Evolutionary conservation across 2,888 invertebrate species (phyloP).

Genomic region (Drosophila mayaguana): DNA sequence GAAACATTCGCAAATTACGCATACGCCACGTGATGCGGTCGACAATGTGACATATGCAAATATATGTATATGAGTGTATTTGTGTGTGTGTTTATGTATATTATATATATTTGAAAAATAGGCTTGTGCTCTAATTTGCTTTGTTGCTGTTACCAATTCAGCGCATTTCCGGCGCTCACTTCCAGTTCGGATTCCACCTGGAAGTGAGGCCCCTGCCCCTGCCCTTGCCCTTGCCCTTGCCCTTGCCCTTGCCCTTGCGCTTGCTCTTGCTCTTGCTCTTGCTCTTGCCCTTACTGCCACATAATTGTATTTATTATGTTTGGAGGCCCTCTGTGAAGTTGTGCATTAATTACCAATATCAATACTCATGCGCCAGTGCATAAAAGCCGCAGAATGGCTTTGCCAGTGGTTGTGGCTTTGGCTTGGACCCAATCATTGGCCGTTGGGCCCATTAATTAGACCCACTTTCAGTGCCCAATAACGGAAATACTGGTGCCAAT

Average conservation of each 20-base stretch:
- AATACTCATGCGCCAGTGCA: slow-evolving; percentile 54
- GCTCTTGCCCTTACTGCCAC: neutral
- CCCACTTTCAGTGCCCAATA: slow-evolving; percentile 30
- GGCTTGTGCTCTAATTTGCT: slow-evolving; percentile 29
- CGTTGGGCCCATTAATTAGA: slow-evolving; percentile 36
- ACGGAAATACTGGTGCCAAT: slow-evolving; percentile 32
- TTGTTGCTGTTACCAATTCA: slow-evolving; percentile 30
- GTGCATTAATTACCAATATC: slow-evolving; percentile 68
- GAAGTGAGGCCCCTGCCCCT: neutral
- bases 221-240: neutral
- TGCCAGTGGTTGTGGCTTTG: slow-evolving; percentile 38
- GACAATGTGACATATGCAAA: slow-evolving; percentile 20
- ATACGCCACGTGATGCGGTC: slow-evolving; percentile 58
- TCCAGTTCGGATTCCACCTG: neutral
- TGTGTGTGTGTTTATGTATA: neutral
- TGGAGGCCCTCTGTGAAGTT: slow-evolving; percentile 22
- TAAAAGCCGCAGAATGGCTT: slow-evolving; percentile 64
- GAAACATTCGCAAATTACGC: slow-evolving; percentile 54
- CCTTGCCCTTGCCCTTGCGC: neutral
- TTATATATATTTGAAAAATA: neutral
- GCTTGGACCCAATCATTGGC: slow-evolving; percentile 18
- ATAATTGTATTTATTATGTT: slow-evolving; percentile 18
- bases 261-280: neutral
- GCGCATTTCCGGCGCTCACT: slow-evolving; percentile 24
- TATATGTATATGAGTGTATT: neutral